Conservation (phyloP, 2,888 invertebrate genomes). For the Osmoderma eremita region DNA sequence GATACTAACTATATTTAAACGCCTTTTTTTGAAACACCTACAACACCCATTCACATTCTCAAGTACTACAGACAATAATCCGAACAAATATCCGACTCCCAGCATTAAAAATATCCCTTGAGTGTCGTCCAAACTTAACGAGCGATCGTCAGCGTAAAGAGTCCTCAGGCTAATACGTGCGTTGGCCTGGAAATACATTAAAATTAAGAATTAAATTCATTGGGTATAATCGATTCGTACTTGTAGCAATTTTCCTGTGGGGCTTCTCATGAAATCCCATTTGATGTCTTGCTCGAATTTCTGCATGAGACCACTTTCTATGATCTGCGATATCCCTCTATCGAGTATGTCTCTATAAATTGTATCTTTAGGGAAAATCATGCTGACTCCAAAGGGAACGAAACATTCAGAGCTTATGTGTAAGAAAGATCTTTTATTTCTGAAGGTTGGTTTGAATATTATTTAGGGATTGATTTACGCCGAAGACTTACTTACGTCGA, state of each 20-base stretch:
- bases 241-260: slow-evolving; percentile 71
- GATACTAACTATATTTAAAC: slow-evolving; percentile 46
- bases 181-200: slow-evolving; percentile 62
- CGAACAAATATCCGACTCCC: slow-evolving; percentile 75
- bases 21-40: slow-evolving; percentile 32
- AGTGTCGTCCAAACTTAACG: slow-evolving; percentile 80
- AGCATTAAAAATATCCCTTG: slow-evolving; percentile 84
- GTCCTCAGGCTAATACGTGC: slow-evolving; percentile 64
- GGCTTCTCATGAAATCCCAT: slow-evolving; percentile 75
- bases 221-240: slow-evolving; percentile 59
- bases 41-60: slow-evolving; percentile 77
- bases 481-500: slow-evolving; percentile 63
- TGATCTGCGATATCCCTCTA: slow-evolving; percentile 69
- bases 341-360: slow-evolving; percentile 73
- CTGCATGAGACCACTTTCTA: slow-evolving; percentile 74
- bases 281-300: slow-evolving; percentile 77
- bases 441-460: slow-evolving; percentile 53
- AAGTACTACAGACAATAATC: slow-evolving; percentile 70
- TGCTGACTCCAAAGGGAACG: slow-evolving; percentile 75
- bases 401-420: slow-evolving; percentile 82
- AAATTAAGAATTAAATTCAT: not conserved
- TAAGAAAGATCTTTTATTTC: slow-evolving; percentile 71
- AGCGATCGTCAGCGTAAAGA: slow-evolving; percentile 72
- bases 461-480: slow-evolving; percentile 40
- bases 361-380: slow-evolving; percentile 73